A percentile compares a stretch with the other conserved stretches of the same genome.
phyloP scores from a whole-genome alignment of 2,797 vertebrate species.

The Aldrovandia affinis region DNA sequence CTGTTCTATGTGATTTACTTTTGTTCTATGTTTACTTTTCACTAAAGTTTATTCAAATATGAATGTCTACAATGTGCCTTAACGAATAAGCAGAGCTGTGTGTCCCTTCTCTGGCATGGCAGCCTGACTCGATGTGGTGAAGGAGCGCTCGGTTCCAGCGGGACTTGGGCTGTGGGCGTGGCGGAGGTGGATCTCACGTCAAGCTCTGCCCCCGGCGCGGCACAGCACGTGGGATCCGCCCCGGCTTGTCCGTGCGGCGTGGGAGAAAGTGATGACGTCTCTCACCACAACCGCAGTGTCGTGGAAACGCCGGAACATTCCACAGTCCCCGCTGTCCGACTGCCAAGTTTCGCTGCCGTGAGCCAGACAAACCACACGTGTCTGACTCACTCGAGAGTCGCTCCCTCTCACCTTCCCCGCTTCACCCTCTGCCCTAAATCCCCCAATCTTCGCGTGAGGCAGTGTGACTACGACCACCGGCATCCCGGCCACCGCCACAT shows the following conservation, averaged over 20 bases:
- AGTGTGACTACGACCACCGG: neutral
- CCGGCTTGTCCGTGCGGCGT: constrained; percentile 12
- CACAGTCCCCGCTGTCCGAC: neutral
- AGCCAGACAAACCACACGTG: constrained; percentile 6
- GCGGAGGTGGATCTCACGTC: neutral
- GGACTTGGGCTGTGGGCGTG: neutral
- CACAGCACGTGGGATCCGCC: neutral
- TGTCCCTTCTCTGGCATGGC: neutral
- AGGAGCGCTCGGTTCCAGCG: neutral
- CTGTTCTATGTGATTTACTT: no score
- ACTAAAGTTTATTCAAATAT: neutral
- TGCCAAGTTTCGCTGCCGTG: constrained; percentile 23
- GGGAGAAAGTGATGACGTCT: neutral
- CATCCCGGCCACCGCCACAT: neutral
- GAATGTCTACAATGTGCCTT: neutral
- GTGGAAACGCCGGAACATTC: constrained; percentile 10
- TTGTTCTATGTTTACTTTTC: no score
- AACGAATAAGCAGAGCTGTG: neutral
- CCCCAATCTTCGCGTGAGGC: neutral
- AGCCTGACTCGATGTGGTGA: neutral
- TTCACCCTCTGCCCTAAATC: constrained; percentile 13
- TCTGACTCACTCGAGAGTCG: neutral
- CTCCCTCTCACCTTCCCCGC: constrained; percentile 2
- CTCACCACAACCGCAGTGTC: neutral
- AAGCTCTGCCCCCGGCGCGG: neutral